phyloP scores from a whole-genome alignment of 2,888 invertebrate genomes.

The Tricholauxania praeusta region DNA sequence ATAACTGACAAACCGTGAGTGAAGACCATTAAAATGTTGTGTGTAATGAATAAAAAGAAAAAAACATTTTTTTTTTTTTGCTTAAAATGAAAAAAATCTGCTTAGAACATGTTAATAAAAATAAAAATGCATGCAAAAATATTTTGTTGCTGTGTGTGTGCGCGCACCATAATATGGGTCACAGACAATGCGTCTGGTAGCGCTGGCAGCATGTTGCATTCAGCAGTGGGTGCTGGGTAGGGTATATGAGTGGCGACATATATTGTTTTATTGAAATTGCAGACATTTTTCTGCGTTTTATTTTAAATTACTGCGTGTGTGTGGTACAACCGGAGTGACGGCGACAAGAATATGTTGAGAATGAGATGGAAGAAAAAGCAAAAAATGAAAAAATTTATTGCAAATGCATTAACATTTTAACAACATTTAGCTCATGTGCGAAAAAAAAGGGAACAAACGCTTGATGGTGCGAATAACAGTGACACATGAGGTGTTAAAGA shows the following conservation, averaged over 20 bases:
- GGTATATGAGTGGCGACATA: background rate
- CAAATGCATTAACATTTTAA: conserved; percentile 29
- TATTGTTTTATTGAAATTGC: conserved; percentile 33
- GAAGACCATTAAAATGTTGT: too few species aligned
- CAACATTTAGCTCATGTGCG: background rate
- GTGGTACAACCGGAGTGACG: background rate
- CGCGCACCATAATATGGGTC: conserved; percentile 26
- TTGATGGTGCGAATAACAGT: too few species aligned
- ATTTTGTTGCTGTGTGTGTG: too few species aligned
- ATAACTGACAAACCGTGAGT: too few species aligned
- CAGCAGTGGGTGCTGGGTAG: background rate
- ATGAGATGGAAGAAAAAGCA: background rate
- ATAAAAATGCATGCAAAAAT: too few species aligned
- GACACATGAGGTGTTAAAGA: too few species aligned
- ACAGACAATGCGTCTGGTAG: conserved; percentile 34
- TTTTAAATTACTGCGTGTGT: background rate
- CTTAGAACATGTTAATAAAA: too few species aligned
- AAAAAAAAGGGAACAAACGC: too few species aligned
- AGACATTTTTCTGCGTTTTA: conserved; percentile 7
- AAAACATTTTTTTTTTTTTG: too few species aligned
- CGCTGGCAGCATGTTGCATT: conserved; percentile 14
- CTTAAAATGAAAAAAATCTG: too few species aligned
- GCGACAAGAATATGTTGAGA: too few species aligned
- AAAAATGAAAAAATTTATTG: background rate
- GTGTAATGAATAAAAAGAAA: too few species aligned